Conservation (phyloP, 2,113 vertebrate genomes). For the Chloropsis hardwickii region DNA sequence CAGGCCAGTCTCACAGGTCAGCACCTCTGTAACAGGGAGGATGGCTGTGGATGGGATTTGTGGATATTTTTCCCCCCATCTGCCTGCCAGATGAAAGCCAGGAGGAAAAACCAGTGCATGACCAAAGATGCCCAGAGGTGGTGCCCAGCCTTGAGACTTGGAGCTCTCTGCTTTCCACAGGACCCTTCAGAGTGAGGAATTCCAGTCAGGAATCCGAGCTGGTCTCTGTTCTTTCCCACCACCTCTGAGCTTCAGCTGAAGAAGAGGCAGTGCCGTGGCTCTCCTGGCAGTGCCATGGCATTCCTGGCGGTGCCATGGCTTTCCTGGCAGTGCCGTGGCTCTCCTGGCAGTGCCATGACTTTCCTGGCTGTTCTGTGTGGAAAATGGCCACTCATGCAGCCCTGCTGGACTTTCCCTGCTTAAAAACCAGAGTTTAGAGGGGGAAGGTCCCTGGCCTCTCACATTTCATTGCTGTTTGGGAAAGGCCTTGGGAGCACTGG, state of each 20-base stretch:
- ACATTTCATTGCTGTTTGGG: neutral
- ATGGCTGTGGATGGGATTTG: neutral
- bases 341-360: neutral
- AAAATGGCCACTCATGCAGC: neutral
- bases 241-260: neutral
- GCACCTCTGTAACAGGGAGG: neutral
- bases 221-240: rapidly evolving
- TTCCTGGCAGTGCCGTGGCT: too few relatives aligned
- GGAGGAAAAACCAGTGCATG: neutral
- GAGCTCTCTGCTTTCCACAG: neutral
- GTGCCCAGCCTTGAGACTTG: neutral
- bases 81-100: neutral
- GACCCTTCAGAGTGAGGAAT: neutral
- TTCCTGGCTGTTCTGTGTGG: neutral
- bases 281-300: neutral
- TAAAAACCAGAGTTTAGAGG: neutral
- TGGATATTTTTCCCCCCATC: neutral
- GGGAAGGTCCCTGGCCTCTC: neutral
- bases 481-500: neutral
- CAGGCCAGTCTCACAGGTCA: neutral
- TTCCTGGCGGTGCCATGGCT: too few relatives aligned
- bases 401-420: neutral
- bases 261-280: neutral
- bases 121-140: neutral
- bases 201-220: neutral